Percentiles rank a stretch among this genome's conserved stretches.
Evolutionary conservation across 2,113 vertebrate genomes (phyloP).

Genomic region (Atherinomorus stipes): DNA sequence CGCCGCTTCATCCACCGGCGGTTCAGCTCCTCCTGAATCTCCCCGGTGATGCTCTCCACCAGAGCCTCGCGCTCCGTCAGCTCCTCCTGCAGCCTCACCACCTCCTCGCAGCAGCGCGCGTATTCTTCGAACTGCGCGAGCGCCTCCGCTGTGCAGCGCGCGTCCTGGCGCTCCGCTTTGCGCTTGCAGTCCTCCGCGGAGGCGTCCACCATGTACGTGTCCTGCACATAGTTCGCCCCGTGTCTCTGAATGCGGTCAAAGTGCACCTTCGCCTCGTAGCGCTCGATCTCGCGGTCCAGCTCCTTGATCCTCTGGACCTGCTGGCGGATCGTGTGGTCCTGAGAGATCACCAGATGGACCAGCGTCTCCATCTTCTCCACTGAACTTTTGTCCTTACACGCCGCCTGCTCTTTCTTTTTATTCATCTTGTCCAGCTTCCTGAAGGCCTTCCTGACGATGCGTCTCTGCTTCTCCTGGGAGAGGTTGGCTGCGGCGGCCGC

Average conservation of each 20-base stretch:
- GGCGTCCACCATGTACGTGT: slow-evolving; percentile 91
- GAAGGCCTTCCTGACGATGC: slow-evolving; percentile 94
- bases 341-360: slow-evolving; percentile 95
- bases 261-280: slow-evolving; percentile 91
- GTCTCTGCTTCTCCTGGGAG: slow-evolving; percentile 90
- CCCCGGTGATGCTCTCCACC: slow-evolving; percentile 87
- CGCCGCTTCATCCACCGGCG: slow-evolving; percentile 91
- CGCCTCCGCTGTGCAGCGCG: slow-evolving; percentile 53
- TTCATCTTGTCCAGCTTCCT: slow-evolving; percentile 96
- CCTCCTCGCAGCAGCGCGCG: slow-evolving; percentile 84
- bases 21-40: slow-evolving; percentile 96
- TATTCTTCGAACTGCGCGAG: slow-evolving; percentile 87
- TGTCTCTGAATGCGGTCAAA: slow-evolving; percentile 91
- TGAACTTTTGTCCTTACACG: slow-evolving; percentile 76
- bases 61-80: slow-evolving; percentile 89
- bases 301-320: slow-evolving; percentile 93
- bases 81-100: slow-evolving; percentile 89
- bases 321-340: slow-evolving; percentile 97
- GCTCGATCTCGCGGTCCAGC: slow-evolving; percentile 93
- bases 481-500: slow-evolving; percentile 60
- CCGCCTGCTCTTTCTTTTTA: slow-evolving; percentile 85
- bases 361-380: slow-evolving; percentile 94
- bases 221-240: slow-evolving; percentile 96
- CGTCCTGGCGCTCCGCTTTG: slow-evolving; percentile 49
- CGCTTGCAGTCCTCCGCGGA: slow-evolving; percentile 59